A percentile compares a stretch with the other conserved stretches of the same genome.
Evolutionary conservation across 2,797 vertebrate genomes (phyloP).

Genomic region (Acrossocheilus wenchowensis): DNA sequence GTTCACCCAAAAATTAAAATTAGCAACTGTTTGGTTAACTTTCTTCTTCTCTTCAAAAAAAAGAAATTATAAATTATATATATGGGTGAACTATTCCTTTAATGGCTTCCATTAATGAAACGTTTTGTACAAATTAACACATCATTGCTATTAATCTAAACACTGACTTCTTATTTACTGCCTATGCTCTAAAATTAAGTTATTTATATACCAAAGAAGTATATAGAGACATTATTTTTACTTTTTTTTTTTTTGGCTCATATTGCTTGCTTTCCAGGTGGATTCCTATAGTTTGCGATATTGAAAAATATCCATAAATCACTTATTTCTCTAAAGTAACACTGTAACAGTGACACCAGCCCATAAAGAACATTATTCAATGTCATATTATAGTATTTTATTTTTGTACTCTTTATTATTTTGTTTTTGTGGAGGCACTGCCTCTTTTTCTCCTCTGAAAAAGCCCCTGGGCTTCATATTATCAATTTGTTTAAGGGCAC

Average conservation of each 20-base stretch:
- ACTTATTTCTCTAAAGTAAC: background rate
- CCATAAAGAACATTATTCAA: background rate
- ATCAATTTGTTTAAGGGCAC: background rate
- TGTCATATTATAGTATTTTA: background rate
- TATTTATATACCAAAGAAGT: background rate
- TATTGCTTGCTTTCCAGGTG: background rate
- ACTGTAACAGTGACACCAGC: background rate
- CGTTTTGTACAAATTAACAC: background rate
- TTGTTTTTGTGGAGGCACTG: background rate
- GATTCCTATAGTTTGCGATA: background rate
- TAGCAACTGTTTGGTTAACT: too few relatives aligned
- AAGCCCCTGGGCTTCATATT: background rate
- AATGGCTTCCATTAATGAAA: background rate
- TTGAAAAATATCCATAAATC: slow-evolving; percentile 4
- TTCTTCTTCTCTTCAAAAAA: too few relatives aligned
- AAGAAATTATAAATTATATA: too few relatives aligned
- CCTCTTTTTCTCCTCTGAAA: background rate
- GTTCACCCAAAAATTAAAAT: too few relatives aligned
- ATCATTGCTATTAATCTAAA: background rate
- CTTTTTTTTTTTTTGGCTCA: background rate
- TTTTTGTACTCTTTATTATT: background rate
- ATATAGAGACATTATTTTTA: background rate
- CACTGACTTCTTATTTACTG: background rate
- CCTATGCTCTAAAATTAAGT: background rate
- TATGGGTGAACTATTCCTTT: background rate